Base-by-base conservation (phyloP, 1,140 invertebrate species). In the Eurosta solidaginis region DNA sequence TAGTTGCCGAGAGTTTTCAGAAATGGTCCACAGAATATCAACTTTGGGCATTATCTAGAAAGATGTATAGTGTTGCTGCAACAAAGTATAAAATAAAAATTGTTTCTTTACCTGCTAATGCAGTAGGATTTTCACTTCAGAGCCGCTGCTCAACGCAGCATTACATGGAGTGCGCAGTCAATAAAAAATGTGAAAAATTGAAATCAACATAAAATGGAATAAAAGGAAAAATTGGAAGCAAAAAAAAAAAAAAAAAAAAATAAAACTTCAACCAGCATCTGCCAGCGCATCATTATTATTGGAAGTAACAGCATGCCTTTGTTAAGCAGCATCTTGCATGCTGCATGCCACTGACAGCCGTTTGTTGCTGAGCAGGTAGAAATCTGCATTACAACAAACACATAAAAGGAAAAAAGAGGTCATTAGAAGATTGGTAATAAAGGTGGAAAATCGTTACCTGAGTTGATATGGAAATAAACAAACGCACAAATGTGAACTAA, bases 401-500 rank as follows among this genome's bases (percentile, higher is more conserved):
- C n/a, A n/a, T n/a, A n/a, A n/a, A n/a, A n/a, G n/a, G n/a, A n/a
- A n/a, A n/a, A n/a, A n/a, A n/a, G n/a, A n/a, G n/a, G 59, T 68
- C 59, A 68, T 68, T 68, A 68, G 59, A 68, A 29, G 59, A 68
- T 68, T 68, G 59, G 59, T 40, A 68, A 68, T 20, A 36, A 68
- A 42, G 22, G 59, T 68, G n/a, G 59, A 40, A 68, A 68, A 68
- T 68, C 59, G 36, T 68, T 40, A 33, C 59, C 22, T 12, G 59
- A 68, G 22, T 68, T 40, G 40, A 68, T 68, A 33, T 68, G 59
- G 36, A 14, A 17, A 40, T 17, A 1, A 29, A 63, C 59, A 40
- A 29, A 22, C 25, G 12, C 54, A 3, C 17, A 36, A 25, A 17
- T 14, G n/a, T 29, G 3, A 12, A 33, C 14, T n/a, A n/a, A n/a